phyloP scores from a whole-genome alignment of 2,888 invertebrate genomes.

The Spodoptera exigua region DNA sequence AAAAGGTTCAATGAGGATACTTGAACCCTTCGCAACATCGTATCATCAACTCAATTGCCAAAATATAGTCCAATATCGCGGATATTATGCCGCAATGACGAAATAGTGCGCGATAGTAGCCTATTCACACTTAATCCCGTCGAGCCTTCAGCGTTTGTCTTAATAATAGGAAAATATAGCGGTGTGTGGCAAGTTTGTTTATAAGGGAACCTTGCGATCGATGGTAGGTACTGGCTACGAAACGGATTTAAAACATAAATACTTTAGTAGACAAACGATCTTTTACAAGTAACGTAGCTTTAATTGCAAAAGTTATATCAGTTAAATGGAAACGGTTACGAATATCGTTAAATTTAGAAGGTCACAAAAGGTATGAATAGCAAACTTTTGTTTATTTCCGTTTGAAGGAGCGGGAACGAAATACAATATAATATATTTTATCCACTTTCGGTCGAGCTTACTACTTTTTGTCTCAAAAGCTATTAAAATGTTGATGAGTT shows the following conservation, averaged over 20 bases:
- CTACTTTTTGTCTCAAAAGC: slow-evolving; percentile 21
- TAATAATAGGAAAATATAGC: slow-evolving; percentile 24
- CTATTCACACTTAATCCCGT: slow-evolving; percentile 40
- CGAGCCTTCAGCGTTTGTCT: slow-evolving; percentile 24
- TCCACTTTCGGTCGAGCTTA: slow-evolving; percentile 12
- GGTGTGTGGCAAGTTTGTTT: slow-evolving; percentile 23
- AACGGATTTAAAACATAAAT: slow-evolving; percentile 44
- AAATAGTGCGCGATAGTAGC: slow-evolving; percentile 26
- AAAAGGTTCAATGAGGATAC: slow-evolving; percentile 47
- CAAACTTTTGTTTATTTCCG: slow-evolving; percentile 35
- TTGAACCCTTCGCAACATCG: slow-evolving; percentile 40
- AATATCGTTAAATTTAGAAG: slow-evolving; percentile 36
- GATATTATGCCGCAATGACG: slow-evolving; percentile 28
- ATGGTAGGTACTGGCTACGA: slow-evolving; percentile 25
- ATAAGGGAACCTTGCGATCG: slow-evolving; percentile 15
- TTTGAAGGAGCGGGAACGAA: slow-evolving; percentile 19
- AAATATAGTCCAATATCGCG: slow-evolving; percentile 48
- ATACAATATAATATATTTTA: slow-evolving; percentile 36
- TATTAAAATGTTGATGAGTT: slow-evolving; percentile 26
- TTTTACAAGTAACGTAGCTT: slow-evolving; percentile 34
- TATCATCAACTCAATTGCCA: slow-evolving; percentile 52
- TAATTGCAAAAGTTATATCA: slow-evolving; percentile 54
- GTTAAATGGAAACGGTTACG: slow-evolving; percentile 43
- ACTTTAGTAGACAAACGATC: slow-evolving; percentile 26
- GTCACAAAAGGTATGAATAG: slow-evolving; percentile 27